Percentiles rank a stretch among this genome's conserved stretches.
These are phyloP conservation scores for Lathronympha strigana DNA, from an alignment of 2,888 invertebrate genomes.

Conservation along the genomic window DNA sequence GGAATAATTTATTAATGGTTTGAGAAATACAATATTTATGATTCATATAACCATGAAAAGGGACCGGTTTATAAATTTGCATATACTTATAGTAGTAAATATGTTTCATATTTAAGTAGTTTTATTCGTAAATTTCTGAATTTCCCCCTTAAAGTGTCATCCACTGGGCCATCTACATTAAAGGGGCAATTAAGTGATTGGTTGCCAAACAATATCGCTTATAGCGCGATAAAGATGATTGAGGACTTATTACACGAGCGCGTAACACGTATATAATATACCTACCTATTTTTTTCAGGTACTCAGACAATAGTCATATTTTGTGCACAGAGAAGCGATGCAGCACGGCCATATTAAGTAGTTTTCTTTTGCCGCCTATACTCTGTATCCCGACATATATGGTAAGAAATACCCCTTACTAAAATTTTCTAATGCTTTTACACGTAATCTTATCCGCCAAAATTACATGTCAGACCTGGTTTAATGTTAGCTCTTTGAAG, in stretches of 20 bases:
- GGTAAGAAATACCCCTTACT: conserved; percentile 60
- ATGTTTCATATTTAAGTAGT: too few species aligned
- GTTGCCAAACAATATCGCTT: not conserved
- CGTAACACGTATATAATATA: not conserved
- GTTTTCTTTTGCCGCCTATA: conserved; percentile 90
- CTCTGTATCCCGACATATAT: conserved; percentile 94
- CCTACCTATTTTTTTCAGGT: conserved; percentile 83
- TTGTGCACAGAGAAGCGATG: conserved; percentile 91
- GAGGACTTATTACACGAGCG: not conserved
- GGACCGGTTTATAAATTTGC: too few species aligned
- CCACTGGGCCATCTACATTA: too few species aligned
- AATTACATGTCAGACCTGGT: conserved; percentile 8
- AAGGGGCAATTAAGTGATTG: conserved; percentile 8
- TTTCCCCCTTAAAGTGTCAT: too few species aligned
- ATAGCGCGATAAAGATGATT: not conserved
- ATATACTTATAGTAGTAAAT: too few species aligned
- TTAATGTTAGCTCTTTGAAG: not conserved
- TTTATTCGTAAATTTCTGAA: too few species aligned
- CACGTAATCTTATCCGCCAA: conserved; percentile 8
- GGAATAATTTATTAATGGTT: too few species aligned
- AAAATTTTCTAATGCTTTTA: conserved; percentile 22
- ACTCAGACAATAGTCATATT: conserved; percentile 89
- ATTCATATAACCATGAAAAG: too few species aligned
- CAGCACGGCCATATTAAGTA: conserved; percentile 88
- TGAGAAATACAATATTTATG: too few species aligned